Percentiles rank a stretch among this genome's conserved stretches.
Conservation (phyloP, 2,113 vertebrate genomes). For the Casuarius casuarius region DNA sequence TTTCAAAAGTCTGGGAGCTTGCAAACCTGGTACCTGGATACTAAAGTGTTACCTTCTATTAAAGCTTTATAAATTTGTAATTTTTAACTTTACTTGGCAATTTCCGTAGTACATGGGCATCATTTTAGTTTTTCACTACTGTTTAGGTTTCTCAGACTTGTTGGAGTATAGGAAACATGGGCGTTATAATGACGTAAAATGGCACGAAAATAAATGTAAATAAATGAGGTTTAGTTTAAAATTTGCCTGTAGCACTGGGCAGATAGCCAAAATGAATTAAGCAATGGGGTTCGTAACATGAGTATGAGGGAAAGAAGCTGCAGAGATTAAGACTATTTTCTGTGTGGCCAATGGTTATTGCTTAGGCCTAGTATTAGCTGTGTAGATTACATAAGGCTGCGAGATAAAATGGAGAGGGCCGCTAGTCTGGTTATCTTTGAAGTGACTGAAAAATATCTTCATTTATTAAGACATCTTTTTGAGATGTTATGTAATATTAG, state of each 20-base stretch:
- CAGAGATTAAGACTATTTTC: constrained; percentile 22
- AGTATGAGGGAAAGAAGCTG: background rate
- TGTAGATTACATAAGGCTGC: background rate
- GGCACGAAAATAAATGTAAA: constrained; percentile 64
- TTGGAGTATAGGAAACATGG: constrained; percentile 21
- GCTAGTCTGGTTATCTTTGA: background rate
- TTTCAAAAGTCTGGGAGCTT: background rate
- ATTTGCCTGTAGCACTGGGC: constrained; percentile 34
- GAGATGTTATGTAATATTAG: background rate
- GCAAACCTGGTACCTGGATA: background rate
- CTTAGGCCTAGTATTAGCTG: background rate
- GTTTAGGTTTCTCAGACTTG: constrained; percentile 22
- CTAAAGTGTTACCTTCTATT: background rate
- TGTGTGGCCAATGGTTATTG: constrained; percentile 35
- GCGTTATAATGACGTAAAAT: constrained; percentile 34
- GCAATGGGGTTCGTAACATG: background rate
- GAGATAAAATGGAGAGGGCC: background rate
- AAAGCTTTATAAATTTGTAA: background rate
- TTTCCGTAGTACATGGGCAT: background rate
- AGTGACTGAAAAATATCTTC: background rate
- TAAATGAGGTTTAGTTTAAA: constrained; percentile 60
- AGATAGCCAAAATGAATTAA: constrained; percentile 48
- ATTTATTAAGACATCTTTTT: background rate
- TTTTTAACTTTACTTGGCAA: background rate
- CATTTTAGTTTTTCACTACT: constrained; percentile 3